Evolutionary conservation across 1,140 invertebrate species (phyloP).

Genomic region (Limonius californicus): DNA sequence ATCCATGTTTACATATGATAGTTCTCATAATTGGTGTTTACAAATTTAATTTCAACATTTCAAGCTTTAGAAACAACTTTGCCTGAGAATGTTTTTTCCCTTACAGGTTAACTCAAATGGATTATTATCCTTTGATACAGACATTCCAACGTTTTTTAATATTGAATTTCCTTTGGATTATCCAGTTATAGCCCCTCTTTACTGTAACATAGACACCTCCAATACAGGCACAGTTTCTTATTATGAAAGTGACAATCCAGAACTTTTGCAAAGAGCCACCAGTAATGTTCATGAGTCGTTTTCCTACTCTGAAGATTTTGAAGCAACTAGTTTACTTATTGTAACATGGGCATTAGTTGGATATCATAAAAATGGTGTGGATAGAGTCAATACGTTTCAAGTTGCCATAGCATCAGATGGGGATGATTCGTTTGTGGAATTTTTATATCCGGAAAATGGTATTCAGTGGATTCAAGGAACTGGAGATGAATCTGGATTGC

Average conservation of each 20-base stretch:
- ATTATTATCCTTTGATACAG: conserved; percentile 82
- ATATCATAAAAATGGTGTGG: conserved; percentile 49
- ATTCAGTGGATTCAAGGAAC: conserved; percentile 87
- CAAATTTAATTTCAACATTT: no score
- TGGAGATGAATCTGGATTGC: conserved; percentile 58
- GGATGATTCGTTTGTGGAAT: conserved; percentile 74
- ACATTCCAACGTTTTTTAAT: conserved; percentile 81
- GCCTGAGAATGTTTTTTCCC: no score
- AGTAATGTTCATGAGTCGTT: conserved; percentile 68
- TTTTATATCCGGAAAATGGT: conserved; percentile 82
- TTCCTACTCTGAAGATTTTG: conserved; percentile 63
- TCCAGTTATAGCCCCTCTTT: conserved; percentile 85
- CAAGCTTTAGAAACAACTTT: no score
- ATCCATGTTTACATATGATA: no score
- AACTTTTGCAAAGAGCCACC: conserved; percentile 61
- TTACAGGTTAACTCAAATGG: conserved; percentile 88
- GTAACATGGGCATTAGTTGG: conserved; percentile 71
- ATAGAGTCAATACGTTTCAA: conserved; percentile 71
- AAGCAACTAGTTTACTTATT: conserved; percentile 56
- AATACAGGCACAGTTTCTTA: conserved; percentile 70
- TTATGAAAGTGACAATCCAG: conserved; percentile 65
- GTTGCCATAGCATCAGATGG: conserved; percentile 79
- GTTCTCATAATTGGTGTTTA: no score
- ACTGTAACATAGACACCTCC: conserved; percentile 86
- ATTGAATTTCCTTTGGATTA: conserved; percentile 87